Evolutionary conservation across 1,140 invertebrate species (phyloP), one percentile per base, ranked within the genome.

Genomic region (Rhopalosiphum padi): DNA sequence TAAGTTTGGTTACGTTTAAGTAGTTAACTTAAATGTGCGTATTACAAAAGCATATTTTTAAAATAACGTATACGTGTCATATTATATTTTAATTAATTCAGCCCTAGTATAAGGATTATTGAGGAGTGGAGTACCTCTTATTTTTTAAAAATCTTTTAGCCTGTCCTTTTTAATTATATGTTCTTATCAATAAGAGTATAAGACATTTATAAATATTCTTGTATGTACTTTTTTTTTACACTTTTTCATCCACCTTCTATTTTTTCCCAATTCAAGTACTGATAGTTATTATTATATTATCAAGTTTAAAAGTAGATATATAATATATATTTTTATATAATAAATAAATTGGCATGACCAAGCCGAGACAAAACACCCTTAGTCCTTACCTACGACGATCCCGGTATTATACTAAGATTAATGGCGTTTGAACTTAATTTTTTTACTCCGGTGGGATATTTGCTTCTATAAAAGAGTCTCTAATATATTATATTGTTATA

Each of bases 361-460:
- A 77, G 15, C 15, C 4, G 30, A 68, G 60, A 68, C 60, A 77
- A 77, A n/a, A n/a, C 60, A 77, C 30, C 60, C 30, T 77, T n/a
- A 77, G 15, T 51, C 15, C 60, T n/a, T n/a, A 53, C 21, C 22
- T 53, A 77, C 60, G 30, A 77, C 30, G 15, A n/a, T 35, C 60
- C 4, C 11, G 30, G n/a, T 77, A 77, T 77, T 77, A 77, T n/a
- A 35, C 30, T n/a, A 77, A 77, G 60, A 77, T 77, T 77, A 77
- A 77, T 77, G 60, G n/a, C 60, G 60, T 77, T 77, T 77, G 60
- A 77, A 77, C 60, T 77, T n/a, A n/a, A 77, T n/a, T n/a, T 77
- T 77, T n/a, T 77, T 77, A 77, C 15, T 5, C 60, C n/a, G 30
- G 11, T n/a, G 30, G 30, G 60, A 77, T 77, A 18, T 77, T n/a